Conservation (phyloP, 2,888 invertebrate genomes). For the Stenodema calcarata region DNA sequence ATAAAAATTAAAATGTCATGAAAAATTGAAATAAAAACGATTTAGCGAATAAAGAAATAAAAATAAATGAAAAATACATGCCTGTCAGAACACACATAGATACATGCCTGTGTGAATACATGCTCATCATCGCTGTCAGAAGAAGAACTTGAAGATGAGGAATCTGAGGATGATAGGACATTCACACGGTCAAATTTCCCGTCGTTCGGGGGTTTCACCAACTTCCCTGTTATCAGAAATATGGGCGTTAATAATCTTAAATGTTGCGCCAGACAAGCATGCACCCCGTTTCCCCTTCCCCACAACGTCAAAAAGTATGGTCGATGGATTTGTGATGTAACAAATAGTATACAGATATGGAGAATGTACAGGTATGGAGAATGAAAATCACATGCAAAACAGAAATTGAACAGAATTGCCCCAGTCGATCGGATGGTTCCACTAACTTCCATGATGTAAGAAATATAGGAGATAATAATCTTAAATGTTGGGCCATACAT, state of each 20-base stretch:
- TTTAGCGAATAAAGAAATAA: not conserved
- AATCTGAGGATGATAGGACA: not conserved
- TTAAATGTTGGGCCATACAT: no score
- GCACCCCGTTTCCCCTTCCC: no score
- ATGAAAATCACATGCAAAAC: no score
- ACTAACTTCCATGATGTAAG: not conserved
- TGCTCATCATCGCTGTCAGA: not conserved
- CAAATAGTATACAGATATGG: no score
- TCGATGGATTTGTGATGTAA: no score
- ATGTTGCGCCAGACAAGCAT: no score
- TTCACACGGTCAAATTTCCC: not conserved
- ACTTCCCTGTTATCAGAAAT: not conserved
- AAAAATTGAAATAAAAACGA: not conserved
- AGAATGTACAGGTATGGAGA: no score
- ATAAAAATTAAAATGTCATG: not conserved
- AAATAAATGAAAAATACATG: not conserved
- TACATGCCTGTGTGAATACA: constrained; percentile 22
- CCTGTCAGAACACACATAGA: not conserved
- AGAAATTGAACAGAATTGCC: no score
- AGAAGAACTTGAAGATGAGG: constrained; percentile 7
- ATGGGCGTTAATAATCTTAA: not conserved
- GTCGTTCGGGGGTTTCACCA: not conserved
- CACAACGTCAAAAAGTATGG: no score
- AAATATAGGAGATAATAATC: not conserved
- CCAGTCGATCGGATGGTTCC: not conserved